phyloP scores from a whole-genome alignment of 2,888 invertebrate genomes.

The Apamea crenata region DNA sequence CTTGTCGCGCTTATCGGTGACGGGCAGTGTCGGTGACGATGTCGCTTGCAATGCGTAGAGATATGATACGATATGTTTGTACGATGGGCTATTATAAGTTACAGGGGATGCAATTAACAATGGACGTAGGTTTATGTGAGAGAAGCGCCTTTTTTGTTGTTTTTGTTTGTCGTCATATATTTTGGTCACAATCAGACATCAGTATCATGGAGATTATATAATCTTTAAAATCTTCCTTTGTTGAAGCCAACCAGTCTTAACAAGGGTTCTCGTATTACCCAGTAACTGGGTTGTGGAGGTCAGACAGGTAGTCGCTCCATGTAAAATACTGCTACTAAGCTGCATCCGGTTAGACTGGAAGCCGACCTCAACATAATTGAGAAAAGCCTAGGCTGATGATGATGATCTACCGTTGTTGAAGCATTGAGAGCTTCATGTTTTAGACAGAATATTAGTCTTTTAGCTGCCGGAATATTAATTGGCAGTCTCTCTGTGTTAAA shows the following conservation, averaged over 20 bases:
- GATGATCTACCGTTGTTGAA: background rate
- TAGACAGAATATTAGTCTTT: background rate
- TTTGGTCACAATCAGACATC: background rate
- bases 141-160: background rate
- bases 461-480: too few species aligned
- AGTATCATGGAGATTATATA: background rate
- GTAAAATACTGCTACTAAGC: too few species aligned
- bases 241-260: background rate
- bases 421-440: background rate
- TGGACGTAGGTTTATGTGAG: conserved; percentile 8
- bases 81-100: conserved; percentile 38
- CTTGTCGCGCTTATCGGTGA: conserved; percentile 67
- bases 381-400: too few species aligned
- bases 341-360: too few species aligned
- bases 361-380: too few species aligned
- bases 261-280: too few species aligned
- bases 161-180: background rate
- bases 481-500: background rate
- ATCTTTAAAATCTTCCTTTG: background rate
- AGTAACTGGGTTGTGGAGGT: too few species aligned
- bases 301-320: too few species aligned
- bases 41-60: conserved; percentile 54
- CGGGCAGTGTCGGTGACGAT: conserved; percentile 68
- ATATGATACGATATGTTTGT: conserved; percentile 38
- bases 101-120: conserved; percentile 44